phyloP scores from a whole-genome alignment of 2,888 invertebrate species.

The Pandemis cinnamomeana region DNA sequence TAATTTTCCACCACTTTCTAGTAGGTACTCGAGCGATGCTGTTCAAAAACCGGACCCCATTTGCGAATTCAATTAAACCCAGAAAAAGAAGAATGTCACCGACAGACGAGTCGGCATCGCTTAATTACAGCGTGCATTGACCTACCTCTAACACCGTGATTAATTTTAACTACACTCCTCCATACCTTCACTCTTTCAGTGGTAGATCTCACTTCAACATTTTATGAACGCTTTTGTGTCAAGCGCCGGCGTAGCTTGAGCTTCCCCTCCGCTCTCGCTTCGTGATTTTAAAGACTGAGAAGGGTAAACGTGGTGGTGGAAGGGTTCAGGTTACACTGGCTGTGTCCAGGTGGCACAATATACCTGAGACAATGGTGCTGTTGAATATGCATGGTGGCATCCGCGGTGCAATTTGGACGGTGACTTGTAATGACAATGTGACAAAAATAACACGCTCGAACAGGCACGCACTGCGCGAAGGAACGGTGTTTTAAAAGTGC shows the following conservation, averaged over 20 bases:
- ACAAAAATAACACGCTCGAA: constrained; percentile 73
- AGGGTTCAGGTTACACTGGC: constrained; percentile 56
- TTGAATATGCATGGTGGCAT: constrained; percentile 81
- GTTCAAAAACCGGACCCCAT: background rate
- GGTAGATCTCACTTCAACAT: constrained; percentile 65
- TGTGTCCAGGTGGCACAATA: constrained; percentile 66
- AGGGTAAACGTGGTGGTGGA: constrained; percentile 29
- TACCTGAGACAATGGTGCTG: constrained; percentile 72
- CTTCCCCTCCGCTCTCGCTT: constrained; percentile 43
- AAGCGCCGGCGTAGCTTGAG: constrained; percentile 50
- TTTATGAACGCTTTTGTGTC: constrained; percentile 73
- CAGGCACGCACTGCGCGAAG: constrained; percentile 40
- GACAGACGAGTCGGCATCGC: constrained; percentile 12
- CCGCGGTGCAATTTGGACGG: constrained; percentile 77
- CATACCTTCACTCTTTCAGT: constrained; percentile 59
- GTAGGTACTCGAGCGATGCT: background rate
- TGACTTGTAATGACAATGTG: constrained; percentile 80
- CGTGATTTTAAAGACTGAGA: background rate
- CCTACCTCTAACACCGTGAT: constrained; percentile 37
- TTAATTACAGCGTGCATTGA: constrained; percentile 37
- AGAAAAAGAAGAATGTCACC: background rate
- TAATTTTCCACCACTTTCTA: too few relatives aligned
- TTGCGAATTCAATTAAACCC: background rate
- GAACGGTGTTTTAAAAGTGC: constrained; percentile 4
- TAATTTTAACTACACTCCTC: constrained; percentile 56